A percentile compares a stretch with the other conserved stretches of the same genome.
Conservation (phyloP, 1,140 invertebrate species). For the Pseudomyrmex concolor region DNA sequence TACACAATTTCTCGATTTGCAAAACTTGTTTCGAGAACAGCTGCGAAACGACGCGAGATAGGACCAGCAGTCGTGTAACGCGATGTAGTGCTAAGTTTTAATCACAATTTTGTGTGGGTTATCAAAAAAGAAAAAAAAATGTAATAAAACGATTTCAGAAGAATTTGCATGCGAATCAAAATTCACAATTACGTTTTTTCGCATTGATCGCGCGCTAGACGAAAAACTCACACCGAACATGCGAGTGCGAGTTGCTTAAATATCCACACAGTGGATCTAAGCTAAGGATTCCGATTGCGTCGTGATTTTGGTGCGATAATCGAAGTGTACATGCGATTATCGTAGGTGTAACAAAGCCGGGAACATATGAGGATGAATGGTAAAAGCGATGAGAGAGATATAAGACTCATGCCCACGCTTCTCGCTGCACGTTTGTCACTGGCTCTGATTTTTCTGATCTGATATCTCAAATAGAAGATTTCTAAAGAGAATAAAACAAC, state of each 20-base stretch:
- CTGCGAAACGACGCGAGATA: conserved; percentile 81
- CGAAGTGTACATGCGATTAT: conserved; percentile 51
- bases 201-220: conserved; percentile 8
- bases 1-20: conserved; percentile 60
- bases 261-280: conserved; percentile 18
- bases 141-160: background rate
- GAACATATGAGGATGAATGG: conserved; percentile 62
- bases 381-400: conserved; percentile 55
- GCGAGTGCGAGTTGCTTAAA: conserved; percentile 38
- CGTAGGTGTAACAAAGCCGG: conserved; percentile 44
- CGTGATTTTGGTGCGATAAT: conserved; percentile 34
- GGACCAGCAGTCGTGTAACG: conserved; percentile 84
- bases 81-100: conserved; percentile 11
- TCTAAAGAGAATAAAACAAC: no score
- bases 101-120: background rate
- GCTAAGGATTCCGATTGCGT: conserved; percentile 26
- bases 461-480: no score
- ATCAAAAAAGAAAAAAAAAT: background rate
- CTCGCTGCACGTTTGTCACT: conserved; percentile 19
- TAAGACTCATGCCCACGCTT: conserved; percentile 10
- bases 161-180: conserved; percentile 12
- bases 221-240: conserved; percentile 22
- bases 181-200: background rate
- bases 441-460: background rate
- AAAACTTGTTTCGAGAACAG: conserved; percentile 61